phyloP scores from a whole-genome alignment of 2,888 invertebrate species.

The Chrysolina haemoptera region DNA sequence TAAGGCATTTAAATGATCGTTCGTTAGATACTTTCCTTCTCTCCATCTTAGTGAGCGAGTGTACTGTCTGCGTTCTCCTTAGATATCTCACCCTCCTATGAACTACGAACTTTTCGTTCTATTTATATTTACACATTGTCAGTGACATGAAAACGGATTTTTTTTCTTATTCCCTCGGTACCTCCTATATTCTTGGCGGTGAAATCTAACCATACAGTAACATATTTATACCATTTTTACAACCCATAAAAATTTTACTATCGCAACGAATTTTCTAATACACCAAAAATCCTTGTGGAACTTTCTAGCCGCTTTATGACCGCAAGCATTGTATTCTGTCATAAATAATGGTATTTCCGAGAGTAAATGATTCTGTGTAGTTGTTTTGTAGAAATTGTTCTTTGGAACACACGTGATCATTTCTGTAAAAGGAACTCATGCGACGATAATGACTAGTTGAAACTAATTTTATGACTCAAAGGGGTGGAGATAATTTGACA shows the following conservation, averaged over 20 bases:
- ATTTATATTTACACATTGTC: too few species aligned
- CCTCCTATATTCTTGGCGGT: background rate
- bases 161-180: background rate
- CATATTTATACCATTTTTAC: slow-evolving; percentile 27
- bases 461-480: background rate
- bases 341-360: slow-evolving; percentile 29
- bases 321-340: slow-evolving; percentile 35
- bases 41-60: too few species aligned
- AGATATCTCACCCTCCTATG: too few species aligned
- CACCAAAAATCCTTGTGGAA: slow-evolving; percentile 37
- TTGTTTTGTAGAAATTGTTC: background rate
- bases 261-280: slow-evolving; percentile 39
- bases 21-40: too few species aligned
- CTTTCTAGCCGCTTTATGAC: slow-evolving; percentile 36
- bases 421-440: background rate
- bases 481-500: background rate
- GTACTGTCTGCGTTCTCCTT: too few species aligned
- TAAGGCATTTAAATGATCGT: too few species aligned
- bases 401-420: background rate
- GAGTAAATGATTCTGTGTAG: background rate
- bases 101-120: too few species aligned
- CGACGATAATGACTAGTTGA: background rate
- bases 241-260: slow-evolving; percentile 40
- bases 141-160: background rate
- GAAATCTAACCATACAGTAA: slow-evolving; percentile 23